Conservation (phyloP, 2,888 invertebrate genomes). For the Microdon myrmicae region DNA sequence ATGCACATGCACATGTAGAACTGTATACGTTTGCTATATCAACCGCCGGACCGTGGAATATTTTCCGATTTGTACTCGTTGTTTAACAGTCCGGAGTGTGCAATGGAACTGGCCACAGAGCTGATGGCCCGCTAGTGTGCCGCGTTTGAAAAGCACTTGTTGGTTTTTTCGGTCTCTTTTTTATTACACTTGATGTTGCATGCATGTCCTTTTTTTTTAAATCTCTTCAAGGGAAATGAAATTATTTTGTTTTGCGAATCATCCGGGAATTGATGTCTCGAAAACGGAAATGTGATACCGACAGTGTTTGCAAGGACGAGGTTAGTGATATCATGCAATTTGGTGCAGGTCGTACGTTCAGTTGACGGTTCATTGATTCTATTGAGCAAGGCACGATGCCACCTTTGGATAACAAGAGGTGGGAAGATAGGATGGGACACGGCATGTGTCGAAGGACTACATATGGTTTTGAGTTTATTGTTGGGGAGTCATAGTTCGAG, state of each 20-base stretch:
- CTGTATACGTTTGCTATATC: too few species aligned
- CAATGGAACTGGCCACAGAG: conserved; percentile 29
- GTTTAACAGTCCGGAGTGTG: conserved; percentile 41
- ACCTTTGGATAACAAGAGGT: too few species aligned
- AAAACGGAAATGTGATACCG: conserved; percentile 3
- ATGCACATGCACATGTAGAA: too few species aligned
- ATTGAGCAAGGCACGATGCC: too few species aligned
- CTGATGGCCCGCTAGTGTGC: conserved; percentile 6
- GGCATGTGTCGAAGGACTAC: conserved; percentile 16
- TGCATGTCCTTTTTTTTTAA: conserved; percentile 1
- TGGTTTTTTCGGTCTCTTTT: conserved; percentile 35
- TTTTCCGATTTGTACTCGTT: conserved; percentile 43
- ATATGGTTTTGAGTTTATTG: conserved; percentile 8
- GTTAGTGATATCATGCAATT: conserved; percentile 17
- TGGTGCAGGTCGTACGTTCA: conserved; percentile 6
- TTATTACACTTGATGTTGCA: conserved; percentile 17
- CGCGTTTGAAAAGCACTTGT: conserved; percentile 19
- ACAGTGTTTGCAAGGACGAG: conserved; percentile 9
- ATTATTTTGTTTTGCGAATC: conserved; percentile 41
- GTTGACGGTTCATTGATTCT: conserved; percentile 38
- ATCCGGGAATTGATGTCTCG: conserved; percentile 22
- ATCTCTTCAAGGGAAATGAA: conserved; percentile 14
- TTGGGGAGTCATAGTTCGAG: conserved; percentile 16
- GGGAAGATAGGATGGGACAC: too few species aligned
- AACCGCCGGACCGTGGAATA: conserved; percentile 16